A percentile compares a stretch with the other conserved stretches of the same genome.
phyloP scores from a whole-genome alignment of 2,888 invertebrate species.

The Sialis fuliginosa region DNA sequence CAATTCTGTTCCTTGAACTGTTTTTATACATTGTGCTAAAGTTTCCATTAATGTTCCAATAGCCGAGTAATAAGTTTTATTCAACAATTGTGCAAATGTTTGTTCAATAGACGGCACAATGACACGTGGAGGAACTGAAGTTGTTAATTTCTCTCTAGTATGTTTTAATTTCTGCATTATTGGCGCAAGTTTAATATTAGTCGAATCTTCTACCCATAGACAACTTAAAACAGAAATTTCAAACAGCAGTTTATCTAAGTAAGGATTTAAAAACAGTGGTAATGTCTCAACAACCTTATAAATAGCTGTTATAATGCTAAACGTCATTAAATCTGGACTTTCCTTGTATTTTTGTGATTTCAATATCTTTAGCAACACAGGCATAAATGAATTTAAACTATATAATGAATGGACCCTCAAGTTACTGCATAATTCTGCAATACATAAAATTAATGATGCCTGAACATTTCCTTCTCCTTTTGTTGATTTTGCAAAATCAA shows the following conservation, averaged over 20 bases:
- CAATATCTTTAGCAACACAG: slow-evolving; percentile 47
- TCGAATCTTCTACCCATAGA: slow-evolving; percentile 29
- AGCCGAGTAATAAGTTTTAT: slow-evolving; percentile 38
- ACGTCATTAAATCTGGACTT: slow-evolving; percentile 39
- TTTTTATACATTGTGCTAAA: slow-evolving; percentile 50
- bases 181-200: slow-evolving; percentile 31
- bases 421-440: slow-evolving; percentile 61
- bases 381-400: slow-evolving; percentile 63
- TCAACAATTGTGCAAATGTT: slow-evolving; percentile 41
- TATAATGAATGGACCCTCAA: slow-evolving; percentile 59
- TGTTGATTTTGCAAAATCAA: slow-evolving; percentile 35
- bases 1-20: slow-evolving; percentile 44
- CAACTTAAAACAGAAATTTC: slow-evolving; percentile 41
- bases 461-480: slow-evolving; percentile 40
- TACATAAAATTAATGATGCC: slow-evolving; percentile 55
- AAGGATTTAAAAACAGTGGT: slow-evolving; percentile 71
- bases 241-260: slow-evolving; percentile 51
- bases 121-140: slow-evolving; percentile 51
- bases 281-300: slow-evolving; percentile 69
- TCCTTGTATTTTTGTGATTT: slow-evolving; percentile 39
- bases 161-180: slow-evolving; percentile 37
- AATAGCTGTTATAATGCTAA: slow-evolving; percentile 60
- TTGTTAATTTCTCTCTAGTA: slow-evolving; percentile 49
- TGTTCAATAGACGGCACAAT: slow-evolving; percentile 55
- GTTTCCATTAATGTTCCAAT: slow-evolving; percentile 59